These are phyloP conservation scores for Eristalis pertinax DNA, from an alignment of 2,888 invertebrate species.

Conservation along the genomic window DNA sequence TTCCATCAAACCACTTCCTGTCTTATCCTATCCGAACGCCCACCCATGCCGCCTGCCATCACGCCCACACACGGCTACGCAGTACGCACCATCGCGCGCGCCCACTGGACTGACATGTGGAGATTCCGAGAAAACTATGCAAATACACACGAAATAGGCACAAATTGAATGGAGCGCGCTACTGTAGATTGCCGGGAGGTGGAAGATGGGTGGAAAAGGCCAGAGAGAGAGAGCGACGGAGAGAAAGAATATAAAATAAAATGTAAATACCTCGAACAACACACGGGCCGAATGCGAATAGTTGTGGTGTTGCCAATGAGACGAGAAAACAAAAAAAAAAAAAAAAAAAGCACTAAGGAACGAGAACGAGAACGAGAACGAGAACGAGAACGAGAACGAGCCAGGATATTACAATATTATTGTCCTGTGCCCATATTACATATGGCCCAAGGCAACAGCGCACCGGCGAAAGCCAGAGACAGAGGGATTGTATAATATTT, in stretches of 20 bases:
- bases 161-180: slow-evolving; percentile 55
- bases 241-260: slow-evolving; percentile 27
- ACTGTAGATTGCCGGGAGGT: slow-evolving; percentile 1
- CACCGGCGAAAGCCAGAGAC: not conserved
- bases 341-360: slow-evolving; percentile 23
- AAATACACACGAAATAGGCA: slow-evolving; percentile 57
- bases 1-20: not conserved
- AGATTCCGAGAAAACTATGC: slow-evolving; percentile 49
- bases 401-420: slow-evolving; percentile 50
- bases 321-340: not conserved
- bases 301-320: slow-evolving; percentile 8
- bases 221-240: not conserved
- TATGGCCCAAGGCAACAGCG: not conserved
- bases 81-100: not conserved
- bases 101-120: not conserved
- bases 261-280: slow-evolving; percentile 23
- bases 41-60: too few relatives aligned
- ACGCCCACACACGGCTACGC: not conserved
- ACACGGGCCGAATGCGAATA: slow-evolving; percentile 21
- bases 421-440: slow-evolving; percentile 27
- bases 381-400: not conserved
- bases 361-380: not conserved
- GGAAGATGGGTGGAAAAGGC: not conserved
- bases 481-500: slow-evolving; percentile 41
- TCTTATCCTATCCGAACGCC: not conserved